These are phyloP conservation scores for Sapayoa aenigma DNA, from an alignment of 2,113 vertebrate genomes.

Conservation along the genomic window DNA sequence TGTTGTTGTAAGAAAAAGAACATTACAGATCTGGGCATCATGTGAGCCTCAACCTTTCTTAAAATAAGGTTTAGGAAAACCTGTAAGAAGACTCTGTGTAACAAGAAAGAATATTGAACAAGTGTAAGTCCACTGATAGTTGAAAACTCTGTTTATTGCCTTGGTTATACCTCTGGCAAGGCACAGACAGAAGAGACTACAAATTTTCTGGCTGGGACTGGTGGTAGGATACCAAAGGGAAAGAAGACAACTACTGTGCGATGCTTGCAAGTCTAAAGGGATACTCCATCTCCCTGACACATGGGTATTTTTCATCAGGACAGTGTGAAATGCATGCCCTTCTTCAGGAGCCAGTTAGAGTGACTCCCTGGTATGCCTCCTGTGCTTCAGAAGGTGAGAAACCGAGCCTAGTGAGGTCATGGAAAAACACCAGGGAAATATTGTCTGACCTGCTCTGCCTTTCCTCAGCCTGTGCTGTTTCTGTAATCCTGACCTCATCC, in stretches of 20 bases:
- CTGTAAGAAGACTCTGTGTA: not conserved
- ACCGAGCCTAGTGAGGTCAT: not conserved
- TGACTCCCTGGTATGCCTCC: not conserved
- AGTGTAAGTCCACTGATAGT: not conserved
- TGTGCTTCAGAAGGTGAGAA: not conserved
- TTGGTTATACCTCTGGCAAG: not conserved
- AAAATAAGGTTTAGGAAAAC: not conserved
- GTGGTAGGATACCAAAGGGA: not conserved
- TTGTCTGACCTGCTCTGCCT: not conserved
- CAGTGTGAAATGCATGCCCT: not conserved
- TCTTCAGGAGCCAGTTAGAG: not conserved
- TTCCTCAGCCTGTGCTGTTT: conserved; percentile 19
- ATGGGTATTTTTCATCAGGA: not conserved
- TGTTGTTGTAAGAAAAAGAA: not conserved
- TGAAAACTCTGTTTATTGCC: not conserved
- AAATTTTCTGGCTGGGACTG: not conserved
- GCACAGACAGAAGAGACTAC: not conserved
- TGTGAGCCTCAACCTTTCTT: not conserved
- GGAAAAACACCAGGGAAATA: not conserved
- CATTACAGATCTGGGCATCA: not conserved
- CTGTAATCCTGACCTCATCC: conserved; percentile 32
- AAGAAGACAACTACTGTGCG: not conserved
- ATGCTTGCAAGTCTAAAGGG: not conserved
- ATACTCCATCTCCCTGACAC: not conserved
- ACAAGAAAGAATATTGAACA: not conserved